These are phyloP conservation scores for Antheraea yamamai DNA, from an alignment of 2,888 invertebrate genomes.

Conservation along the genomic window DNA sequence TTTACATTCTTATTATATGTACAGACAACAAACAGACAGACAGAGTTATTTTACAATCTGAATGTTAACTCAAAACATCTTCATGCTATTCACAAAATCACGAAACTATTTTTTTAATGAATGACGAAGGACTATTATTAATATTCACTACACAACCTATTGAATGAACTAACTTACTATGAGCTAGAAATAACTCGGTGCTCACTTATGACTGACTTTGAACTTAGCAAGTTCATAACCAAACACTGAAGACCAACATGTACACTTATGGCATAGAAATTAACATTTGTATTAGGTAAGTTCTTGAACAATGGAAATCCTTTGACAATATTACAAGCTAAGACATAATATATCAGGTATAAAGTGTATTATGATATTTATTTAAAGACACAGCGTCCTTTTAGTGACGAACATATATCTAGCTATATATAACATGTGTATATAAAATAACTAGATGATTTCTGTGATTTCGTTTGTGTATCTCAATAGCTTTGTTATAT, in stretches of 20 bases:
- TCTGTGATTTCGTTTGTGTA: no score
- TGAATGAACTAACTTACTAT: slow-evolving; percentile 34
- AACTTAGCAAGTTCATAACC: slow-evolving; percentile 45
- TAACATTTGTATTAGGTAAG: slow-evolving; percentile 30
- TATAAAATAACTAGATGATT: no score
- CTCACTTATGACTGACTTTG: slow-evolving; percentile 49
- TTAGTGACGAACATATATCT: no score
- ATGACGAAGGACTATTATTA: slow-evolving; percentile 8
- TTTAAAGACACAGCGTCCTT: background rate
- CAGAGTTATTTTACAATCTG: no score
- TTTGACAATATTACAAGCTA: background rate
- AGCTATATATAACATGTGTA: no score
- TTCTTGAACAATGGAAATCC: background rate
- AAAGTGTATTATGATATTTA: background rate
- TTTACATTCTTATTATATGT: no score
- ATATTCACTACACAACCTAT: slow-evolving; percentile 13
- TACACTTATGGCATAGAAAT: slow-evolving; percentile 23
- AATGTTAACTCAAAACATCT: no score
- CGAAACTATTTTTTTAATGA: background rate
- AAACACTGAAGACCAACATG: slow-evolving; percentile 43
- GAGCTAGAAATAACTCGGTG: slow-evolving; percentile 43
- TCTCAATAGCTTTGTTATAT: no score
- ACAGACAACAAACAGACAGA: no score
- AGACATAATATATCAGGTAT: background rate
- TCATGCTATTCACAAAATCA: background rate